These are phyloP conservation scores for Loripinus fragilis DNA, from an alignment of 2,888 invertebrate genomes.

Conservation along the genomic window DNA sequence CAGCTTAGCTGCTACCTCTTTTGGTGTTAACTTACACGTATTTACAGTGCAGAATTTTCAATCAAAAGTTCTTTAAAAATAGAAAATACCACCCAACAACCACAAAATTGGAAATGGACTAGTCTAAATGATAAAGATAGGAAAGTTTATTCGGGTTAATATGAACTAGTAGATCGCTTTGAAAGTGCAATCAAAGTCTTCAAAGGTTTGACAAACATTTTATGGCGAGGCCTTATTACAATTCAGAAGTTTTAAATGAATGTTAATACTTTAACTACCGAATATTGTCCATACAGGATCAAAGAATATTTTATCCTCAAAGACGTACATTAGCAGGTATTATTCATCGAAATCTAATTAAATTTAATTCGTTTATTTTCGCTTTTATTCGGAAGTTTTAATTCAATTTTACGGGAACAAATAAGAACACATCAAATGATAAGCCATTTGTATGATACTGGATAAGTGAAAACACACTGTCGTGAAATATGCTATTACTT, in stretches of 20 bases:
- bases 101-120: too few species aligned
- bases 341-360: background rate
- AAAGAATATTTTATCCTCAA: background rate
- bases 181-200: background rate
- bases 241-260: background rate
- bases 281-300: background rate
- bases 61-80: too few species aligned
- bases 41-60: too few species aligned
- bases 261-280: background rate
- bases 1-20: too few species aligned
- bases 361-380: background rate
- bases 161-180: too few species aligned
- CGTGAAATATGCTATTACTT: background rate
- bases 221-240: background rate
- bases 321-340: background rate
- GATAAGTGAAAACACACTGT: background rate
- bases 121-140: too few species aligned
- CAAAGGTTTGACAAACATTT: background rate
- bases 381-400: background rate
- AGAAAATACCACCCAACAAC: too few species aligned
- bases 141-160: too few species aligned
- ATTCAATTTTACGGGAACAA: background rate
- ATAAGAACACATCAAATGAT: background rate
- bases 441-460: background rate
- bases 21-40: too few species aligned